Evolutionary conservation across 2,888 invertebrate species (phyloP), one percentile per base, ranked within the genome.

Genomic region (Heptascelio sp.): DNA sequence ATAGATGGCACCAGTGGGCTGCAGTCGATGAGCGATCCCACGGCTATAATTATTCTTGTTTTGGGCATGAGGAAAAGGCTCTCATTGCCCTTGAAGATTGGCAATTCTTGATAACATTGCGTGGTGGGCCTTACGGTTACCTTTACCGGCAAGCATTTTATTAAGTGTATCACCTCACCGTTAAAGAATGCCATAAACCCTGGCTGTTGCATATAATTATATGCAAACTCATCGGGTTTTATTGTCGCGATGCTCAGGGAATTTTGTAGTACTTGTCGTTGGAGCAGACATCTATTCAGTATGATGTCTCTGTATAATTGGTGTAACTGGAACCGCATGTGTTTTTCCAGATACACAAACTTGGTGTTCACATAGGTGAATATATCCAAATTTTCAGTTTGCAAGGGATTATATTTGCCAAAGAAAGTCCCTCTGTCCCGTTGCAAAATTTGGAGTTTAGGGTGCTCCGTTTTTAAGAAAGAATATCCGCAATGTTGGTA

Each of bases 141-240:
- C 13, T 80, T 65, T 3, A 86, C 79, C 0, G 88, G 88, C 0
- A 87, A 77, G 37, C 90, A 90, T 59, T 87, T 80, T 9, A 90
- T 55, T 0, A 91, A 80, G 40, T 89, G 87, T 2, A 89, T 59
- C 0, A 86, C 88, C 73, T 89, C 89, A 23, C 89, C 90, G 19
- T 83, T 73, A 0, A 87, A 73, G 9, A 85, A 15, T 0, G 88
- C 88, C 62, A 89, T 87, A 43, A 86, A 85, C 0, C 89, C 90
- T 0, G 86, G 83, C 57, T 80, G 57, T 11, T 87, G 80, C 76
- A 88, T 89, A 0, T 89, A n/a, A 8, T 73, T 26, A 30, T 49
- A 83, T 0, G 88, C 89, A 8, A 90, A 83, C 17, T 88, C 84
- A 26, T 89, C 86, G 0, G 88, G 89, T 15, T 70, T 26, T 11